Base-by-base conservation (phyloP, 2,888 invertebrate species). In the Cephus spinipes region DNA sequence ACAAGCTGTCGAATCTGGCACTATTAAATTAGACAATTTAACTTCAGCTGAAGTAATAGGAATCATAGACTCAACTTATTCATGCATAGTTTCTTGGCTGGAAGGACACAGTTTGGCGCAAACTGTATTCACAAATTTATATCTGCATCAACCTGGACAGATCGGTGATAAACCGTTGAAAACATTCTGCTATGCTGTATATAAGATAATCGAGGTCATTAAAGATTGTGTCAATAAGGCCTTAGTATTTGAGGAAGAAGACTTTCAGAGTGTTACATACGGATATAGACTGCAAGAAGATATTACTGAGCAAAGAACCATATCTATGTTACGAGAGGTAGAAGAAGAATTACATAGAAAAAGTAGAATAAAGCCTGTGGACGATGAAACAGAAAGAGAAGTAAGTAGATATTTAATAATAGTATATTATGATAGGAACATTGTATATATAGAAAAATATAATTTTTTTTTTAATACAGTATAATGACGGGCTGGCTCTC, bases 61-160 rank as follows among this genome's bases (percentile, higher is more conserved):
- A 55, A 96, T 99, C 68, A 97, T 99, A 86, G 99, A 99, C 93
- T 96, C 97, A 0, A 97, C 98, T 11, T 94, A 97, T 89, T 96
- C 98, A 0, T 98, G 98, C 90, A 94, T 99, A 85, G 98, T 98
- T 0, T 98, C 99, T 0, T 99, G 99, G 99, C 92, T 99, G 30
- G 99, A 99, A 92, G 99, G 99, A 0, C 97, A 98, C 89, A 98
- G 97, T 0, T 93, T 99, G 83, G 98, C 98, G 11, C 99, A 99
- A 93, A 99, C 99, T 1, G 96, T 99, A 12, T 98, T 99, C 90
- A 99, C 98, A 35, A 98, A 98, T 91, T 94, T 99, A 34, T 99
- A 99, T 90, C 93, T 98, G 68, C 98, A 99, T 91, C 96, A 97
- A 83, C 98, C 98, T 0, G 94, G 96, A 87, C 94, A 95, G 80